A percentile compares a stretch with the other conserved stretches of the same genome.
These are phyloP conservation scores for Myanophis thanlyinensis DNA, from an alignment of 2,113 vertebrate species.

Conservation along the genomic window DNA sequence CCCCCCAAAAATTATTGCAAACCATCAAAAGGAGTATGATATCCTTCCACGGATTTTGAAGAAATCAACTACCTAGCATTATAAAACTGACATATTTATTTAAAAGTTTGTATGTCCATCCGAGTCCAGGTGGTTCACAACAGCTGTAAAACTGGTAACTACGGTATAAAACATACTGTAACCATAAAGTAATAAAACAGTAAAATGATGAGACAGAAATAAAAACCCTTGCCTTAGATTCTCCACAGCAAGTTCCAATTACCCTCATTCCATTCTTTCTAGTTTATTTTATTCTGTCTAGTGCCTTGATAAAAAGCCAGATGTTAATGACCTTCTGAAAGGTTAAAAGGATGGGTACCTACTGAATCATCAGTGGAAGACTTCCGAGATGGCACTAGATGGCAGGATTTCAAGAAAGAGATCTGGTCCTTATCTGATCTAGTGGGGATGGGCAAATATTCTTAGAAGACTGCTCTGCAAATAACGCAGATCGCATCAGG, in stretches of 20 bases:
- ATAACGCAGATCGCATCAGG: not conserved
- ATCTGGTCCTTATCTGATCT: not conserved
- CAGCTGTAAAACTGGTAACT: not conserved
- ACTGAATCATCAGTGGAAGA: no score
- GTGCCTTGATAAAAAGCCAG: not conserved
- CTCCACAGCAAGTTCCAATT: not conserved
- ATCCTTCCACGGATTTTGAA: not conserved
- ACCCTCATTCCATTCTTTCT: not conserved
- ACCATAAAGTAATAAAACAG: not conserved
- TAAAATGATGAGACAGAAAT: not conserved
- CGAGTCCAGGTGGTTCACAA: not conserved
- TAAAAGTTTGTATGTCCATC: not conserved
- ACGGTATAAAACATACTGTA: not conserved
- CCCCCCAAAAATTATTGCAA: not conserved
- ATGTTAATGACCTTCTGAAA: not conserved
- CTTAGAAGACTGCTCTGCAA: not conserved
- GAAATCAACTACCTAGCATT: not conserved
- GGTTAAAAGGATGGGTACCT: not conserved
- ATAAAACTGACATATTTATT: not conserved
- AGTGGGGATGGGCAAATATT: not conserved
- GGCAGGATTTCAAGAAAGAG: not conserved
- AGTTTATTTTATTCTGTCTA: not conserved
- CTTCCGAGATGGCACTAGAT: not conserved
- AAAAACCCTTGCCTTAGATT: not conserved
- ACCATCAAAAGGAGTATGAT: not conserved